A percentile compares a stretch with the other conserved stretches of the same genome.
phyloP scores from a whole-genome alignment of 2,797 vertebrate genomes.

The Champsocephalus gunnari region DNA sequence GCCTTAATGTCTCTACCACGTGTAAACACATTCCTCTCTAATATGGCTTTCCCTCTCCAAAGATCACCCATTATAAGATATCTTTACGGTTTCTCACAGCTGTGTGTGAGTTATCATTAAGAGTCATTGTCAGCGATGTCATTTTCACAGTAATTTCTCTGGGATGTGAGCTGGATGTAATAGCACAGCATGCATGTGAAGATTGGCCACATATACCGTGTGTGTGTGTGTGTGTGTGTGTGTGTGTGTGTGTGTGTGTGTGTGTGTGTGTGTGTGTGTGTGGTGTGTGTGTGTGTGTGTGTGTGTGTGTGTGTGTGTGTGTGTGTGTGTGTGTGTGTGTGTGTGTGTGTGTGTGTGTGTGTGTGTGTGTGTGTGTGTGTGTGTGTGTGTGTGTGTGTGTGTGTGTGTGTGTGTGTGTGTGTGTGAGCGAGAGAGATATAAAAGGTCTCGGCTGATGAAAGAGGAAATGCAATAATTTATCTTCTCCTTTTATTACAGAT shows the following conservation, averaged over 20 bases:
- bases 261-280: conserved; percentile 11
- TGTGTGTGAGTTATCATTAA: conserved; percentile 44
- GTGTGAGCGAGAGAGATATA: conserved; percentile 16
- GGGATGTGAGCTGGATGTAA: conserved; percentile 43
- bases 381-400: conserved; percentile 9
- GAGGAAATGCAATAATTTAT: conserved; percentile 44
- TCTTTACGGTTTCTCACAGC: conserved; percentile 22
- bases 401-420: conserved; percentile 3
- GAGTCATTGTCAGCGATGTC: conserved; percentile 41
- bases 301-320: conserved; percentile 9
- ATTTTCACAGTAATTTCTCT: conserved; percentile 48
- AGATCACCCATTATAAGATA: conserved; percentile 25
- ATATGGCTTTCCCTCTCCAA: background rate
- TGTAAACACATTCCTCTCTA: background rate
- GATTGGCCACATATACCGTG: background rate
- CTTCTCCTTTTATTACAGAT: conserved; percentile 71
- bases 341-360: conserved; percentile 14
- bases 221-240: conserved; percentile 5
- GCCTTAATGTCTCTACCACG: background rate
- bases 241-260: conserved; percentile 4
- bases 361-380: conserved; percentile 2
- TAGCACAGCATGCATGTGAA: conserved; percentile 1
- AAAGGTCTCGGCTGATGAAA: conserved; percentile 32
- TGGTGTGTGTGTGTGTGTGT: background rate
- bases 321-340: conserved; percentile 6